Percentiles rank a stretch among this genome's conserved stretches.
Conservation (phyloP, 2,113 vertebrate species). For the Datnioides undecimradiatus region DNA sequence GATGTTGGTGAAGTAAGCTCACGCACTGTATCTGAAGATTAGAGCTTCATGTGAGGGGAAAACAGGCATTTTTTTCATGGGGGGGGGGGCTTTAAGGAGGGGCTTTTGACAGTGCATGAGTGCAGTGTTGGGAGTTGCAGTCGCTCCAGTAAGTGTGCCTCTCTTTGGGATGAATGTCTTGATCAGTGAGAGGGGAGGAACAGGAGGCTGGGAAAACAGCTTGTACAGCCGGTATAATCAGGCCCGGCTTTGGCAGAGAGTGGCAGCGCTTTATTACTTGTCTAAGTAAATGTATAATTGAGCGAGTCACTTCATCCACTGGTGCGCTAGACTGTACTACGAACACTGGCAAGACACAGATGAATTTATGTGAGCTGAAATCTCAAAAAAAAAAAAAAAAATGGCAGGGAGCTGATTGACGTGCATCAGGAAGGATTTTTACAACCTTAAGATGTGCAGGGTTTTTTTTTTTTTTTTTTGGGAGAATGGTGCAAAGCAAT, state of each 20-base stretch:
- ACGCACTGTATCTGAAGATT: constrained; percentile 22
- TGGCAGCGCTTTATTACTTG: constrained; percentile 75
- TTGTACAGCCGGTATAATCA: constrained; percentile 73
- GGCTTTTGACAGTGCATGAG: constrained; percentile 2
- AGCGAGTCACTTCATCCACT: constrained; percentile 63
- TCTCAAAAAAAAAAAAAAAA: constrained; percentile 8
- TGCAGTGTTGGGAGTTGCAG: constrained; percentile 28
- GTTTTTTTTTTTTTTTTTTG: not conserved
- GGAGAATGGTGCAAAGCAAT: not conserved
- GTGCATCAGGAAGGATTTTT: not conserved
- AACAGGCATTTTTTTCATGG: not conserved
- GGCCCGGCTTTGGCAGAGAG: constrained; percentile 66
- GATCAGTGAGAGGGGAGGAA: constrained; percentile 71
- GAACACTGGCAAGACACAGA: constrained; percentile 20
- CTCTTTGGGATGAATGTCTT: constrained; percentile 67
- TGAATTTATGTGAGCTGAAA: constrained; percentile 35
- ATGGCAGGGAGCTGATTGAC: constrained; percentile 30
- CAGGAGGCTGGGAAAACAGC: constrained; percentile 73
- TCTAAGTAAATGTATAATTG: constrained; percentile 76
- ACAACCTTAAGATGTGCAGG: not conserved
- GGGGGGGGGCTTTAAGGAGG: not conserved
- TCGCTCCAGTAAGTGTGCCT: constrained; percentile 41
- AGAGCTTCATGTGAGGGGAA: not conserved
- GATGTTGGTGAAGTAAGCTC: constrained; percentile 12
- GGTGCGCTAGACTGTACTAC: constrained; percentile 28